Conservation (phyloP, 2,797 vertebrate species). For the Salarias fasciatus region DNA sequence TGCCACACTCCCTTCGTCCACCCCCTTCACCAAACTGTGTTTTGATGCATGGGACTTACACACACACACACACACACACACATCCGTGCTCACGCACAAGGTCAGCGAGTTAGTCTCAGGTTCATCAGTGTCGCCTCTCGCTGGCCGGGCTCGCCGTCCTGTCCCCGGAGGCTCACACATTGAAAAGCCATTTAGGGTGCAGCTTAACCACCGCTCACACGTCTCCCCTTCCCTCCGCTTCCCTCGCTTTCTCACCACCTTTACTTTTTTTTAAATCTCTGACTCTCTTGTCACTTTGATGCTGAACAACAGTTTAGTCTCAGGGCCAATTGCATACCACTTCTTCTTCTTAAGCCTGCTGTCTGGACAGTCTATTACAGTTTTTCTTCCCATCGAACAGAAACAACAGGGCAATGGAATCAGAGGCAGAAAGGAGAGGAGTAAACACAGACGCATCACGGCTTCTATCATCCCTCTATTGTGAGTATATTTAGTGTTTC, state of each 20-base stretch:
- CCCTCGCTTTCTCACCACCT: neutral
- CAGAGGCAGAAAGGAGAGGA: too few species aligned
- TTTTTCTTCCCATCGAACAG: too few species aligned
- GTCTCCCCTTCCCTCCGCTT: neutral
- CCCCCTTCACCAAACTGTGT: neutral
- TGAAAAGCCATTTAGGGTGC: slow-evolving; percentile 56
- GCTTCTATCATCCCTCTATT: too few species aligned
- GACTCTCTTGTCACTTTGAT: neutral
- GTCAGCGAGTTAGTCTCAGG: slow-evolving; percentile 42
- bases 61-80: neutral
- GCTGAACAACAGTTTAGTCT: too few species aligned
- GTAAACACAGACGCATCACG: too few species aligned
- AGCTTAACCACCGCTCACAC: slow-evolving; percentile 26
- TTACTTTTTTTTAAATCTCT: slow-evolving; percentile 1
- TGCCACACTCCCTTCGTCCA: slow-evolving; percentile 35
- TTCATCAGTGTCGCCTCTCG: slow-evolving; percentile 52
- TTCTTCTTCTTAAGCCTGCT: too few species aligned
- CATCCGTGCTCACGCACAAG: slow-evolving; percentile 18
- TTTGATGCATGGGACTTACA: neutral
- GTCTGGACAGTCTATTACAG: too few species aligned
- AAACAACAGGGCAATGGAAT: too few species aligned
- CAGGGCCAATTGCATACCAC: too few species aligned
- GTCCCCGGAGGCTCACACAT: slow-evolving; percentile 34
- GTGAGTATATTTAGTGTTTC: too few species aligned
- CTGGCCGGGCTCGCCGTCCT: slow-evolving; percentile 4